A percentile compares a stretch with the other conserved stretches of the same genome.
phyloP scores from a whole-genome alignment of 2,797 vertebrate genomes.

The Eremophila alpestris region DNA sequence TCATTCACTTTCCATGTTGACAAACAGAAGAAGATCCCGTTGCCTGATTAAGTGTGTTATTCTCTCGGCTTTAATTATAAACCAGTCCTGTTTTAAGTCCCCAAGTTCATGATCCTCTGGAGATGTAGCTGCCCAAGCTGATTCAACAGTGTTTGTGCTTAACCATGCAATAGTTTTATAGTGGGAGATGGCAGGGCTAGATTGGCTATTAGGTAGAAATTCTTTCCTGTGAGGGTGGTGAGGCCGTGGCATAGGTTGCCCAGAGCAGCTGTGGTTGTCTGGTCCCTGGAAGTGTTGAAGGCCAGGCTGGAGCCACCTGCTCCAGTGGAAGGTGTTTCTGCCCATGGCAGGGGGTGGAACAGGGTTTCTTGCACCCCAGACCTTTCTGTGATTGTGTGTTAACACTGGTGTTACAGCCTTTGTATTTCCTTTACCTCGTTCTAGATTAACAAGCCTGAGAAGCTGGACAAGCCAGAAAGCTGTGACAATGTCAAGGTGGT shows the following conservation, averaged over 20 bases:
- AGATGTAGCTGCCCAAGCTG: background rate
- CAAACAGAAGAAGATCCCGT: background rate
- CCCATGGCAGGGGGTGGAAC: background rate
- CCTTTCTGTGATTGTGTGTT: background rate
- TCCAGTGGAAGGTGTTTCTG: background rate
- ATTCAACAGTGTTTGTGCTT: background rate
- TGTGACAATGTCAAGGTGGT: constrained; percentile 98
- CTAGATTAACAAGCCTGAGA: constrained; percentile 88
- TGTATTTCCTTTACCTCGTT: background rate
- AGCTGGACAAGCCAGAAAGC: constrained; percentile 85
- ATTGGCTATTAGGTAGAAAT: background rate
- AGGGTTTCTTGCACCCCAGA: background rate
- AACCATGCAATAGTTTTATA: background rate
- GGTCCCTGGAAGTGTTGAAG: background rate
- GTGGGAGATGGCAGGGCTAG: background rate
- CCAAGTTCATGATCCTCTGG: fast-evolving
- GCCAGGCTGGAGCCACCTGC: background rate
- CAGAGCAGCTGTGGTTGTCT: background rate
- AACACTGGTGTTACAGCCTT: background rate
- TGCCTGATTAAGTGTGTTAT: fast-evolving
- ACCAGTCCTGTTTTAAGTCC: background rate
- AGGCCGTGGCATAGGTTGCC: background rate
- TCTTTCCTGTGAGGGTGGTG: background rate
- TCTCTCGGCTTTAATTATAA: background rate
- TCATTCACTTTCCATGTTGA: fast-evolving